A percentile compares a stretch with the other conserved stretches of the same genome.
These are phyloP conservation scores for Rhea pennata DNA, from an alignment of 2,113 vertebrate genomes.

Conservation along the genomic window DNA sequence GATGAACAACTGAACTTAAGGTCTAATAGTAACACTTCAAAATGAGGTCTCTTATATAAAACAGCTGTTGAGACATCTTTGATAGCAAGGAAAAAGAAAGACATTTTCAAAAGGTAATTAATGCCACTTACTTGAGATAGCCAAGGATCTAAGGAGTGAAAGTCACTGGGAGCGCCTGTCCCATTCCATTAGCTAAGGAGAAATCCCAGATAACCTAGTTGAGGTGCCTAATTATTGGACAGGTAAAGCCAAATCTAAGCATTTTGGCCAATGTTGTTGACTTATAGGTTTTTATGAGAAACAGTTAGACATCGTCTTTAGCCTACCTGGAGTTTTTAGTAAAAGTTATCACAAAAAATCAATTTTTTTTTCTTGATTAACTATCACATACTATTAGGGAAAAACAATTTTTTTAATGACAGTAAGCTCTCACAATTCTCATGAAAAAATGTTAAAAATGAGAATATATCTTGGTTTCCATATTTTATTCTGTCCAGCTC, in stretches of 20 bases:
- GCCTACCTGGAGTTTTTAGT: neutral
- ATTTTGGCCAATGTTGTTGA: neutral
- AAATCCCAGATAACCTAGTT: neutral
- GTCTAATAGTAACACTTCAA: neutral
- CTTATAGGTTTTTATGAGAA: neutral
- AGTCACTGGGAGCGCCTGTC: neutral
- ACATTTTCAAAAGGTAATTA: neutral
- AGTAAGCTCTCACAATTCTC: neutral
- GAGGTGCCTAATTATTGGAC: neutral
- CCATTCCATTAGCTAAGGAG: neutral
- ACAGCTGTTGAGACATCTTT: neutral
- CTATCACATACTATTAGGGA: neutral
- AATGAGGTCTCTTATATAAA: neutral
- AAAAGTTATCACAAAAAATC: neutral
- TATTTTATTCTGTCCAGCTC: neutral
- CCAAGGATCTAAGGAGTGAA: neutral
- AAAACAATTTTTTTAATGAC: neutral
- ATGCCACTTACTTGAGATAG: neutral
- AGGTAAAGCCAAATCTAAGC: neutral
- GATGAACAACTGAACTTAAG: neutral
- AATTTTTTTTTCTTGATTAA: fast-evolving
- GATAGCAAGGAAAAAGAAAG: neutral
- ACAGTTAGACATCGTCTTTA: neutral
- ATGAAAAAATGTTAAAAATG: neutral
- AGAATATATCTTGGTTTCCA: neutral